phyloP scores from a whole-genome alignment of 2,113 vertebrate genomes.

The Oncorhynchus kisutch region DNA sequence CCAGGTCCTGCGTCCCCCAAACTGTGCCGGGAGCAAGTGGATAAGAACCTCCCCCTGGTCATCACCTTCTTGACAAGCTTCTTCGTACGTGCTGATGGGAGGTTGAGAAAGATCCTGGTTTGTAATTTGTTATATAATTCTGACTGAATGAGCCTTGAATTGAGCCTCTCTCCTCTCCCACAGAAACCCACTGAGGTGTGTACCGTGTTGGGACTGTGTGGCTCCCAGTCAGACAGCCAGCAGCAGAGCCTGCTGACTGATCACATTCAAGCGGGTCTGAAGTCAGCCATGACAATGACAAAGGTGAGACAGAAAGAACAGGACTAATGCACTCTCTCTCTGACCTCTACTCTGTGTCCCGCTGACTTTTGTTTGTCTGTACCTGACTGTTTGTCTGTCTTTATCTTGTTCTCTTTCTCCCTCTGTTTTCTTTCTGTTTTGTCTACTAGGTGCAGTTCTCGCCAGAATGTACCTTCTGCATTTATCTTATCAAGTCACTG shows the following conservation, averaged over 20 bases:
- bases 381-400: background rate
- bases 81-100: conserved; percentile 58
- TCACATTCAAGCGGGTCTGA: conserved; percentile 42
- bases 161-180: conserved; percentile 2
- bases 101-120: background rate
- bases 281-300: conserved; percentile 15
- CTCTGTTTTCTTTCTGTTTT: background rate
- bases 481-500: conserved; percentile 61
- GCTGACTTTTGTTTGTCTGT: background rate
- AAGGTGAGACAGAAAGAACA: conserved; percentile 38
- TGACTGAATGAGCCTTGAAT: background rate
- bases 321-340: background rate
- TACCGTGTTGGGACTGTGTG: conserved; percentile 69
- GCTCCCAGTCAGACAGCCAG: conserved; percentile 8
- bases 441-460: conserved; percentile 31
- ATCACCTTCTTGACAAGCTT: conserved; percentile 61
- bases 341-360: background rate
- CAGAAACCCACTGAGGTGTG: conserved; percentile 75
- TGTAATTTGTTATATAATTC: background rate
- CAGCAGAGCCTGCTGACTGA: conserved; percentile 33
- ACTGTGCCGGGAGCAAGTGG: conserved; percentile 64
- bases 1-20: conserved; percentile 24
- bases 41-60: conserved; percentile 60
- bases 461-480: conserved; percentile 61
- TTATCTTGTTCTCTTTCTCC: background rate